Conservation (phyloP, 23 tunicate genomes). For the Halocynthia roretzi region DNA sequence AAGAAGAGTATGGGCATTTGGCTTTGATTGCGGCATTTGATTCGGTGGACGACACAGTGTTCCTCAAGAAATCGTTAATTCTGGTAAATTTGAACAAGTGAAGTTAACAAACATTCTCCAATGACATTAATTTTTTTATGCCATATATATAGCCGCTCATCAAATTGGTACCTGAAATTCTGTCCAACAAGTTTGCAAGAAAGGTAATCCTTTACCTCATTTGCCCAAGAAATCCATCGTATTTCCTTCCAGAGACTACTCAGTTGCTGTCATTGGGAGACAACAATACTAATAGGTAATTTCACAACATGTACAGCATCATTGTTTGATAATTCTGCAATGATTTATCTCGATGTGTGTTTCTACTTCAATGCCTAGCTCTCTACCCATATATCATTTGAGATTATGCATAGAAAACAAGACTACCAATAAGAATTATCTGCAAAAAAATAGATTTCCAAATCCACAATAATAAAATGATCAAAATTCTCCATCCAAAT, state of each 20-base stretch:
- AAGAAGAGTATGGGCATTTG: constrained; percentile 84
- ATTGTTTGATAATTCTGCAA: too few relatives aligned
- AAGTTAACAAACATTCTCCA: neutral
- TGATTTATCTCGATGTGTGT: too few relatives aligned
- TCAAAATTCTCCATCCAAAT: too few relatives aligned
- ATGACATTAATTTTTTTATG: neutral
- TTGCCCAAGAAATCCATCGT: constrained; percentile 59
- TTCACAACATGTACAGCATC: neutral
- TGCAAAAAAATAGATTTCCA: too few relatives aligned
- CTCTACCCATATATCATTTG: too few relatives aligned
- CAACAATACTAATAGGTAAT: constrained; percentile 62
- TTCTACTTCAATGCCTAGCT: too few relatives aligned
- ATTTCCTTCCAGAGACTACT: constrained; percentile 70
- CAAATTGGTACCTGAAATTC: constrained; percentile 43
- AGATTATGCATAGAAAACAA: too few relatives aligned
- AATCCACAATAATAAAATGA: too few relatives aligned
- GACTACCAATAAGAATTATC: too few relatives aligned
- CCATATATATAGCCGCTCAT: constrained; percentile 38
- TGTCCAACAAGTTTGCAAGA: constrained; percentile 65
- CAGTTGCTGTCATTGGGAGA: constrained; percentile 60
- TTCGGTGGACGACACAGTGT: constrained; percentile 93
- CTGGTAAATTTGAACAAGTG: constrained; percentile 25
- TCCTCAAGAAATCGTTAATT: constrained; percentile 57
- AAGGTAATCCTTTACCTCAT: constrained; percentile 76
- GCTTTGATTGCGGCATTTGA: constrained; percentile 75